Evolutionary conservation across 1,140 invertebrate species (phyloP), one percentile per base, ranked within the genome.

Genomic region (Drosophila saltans): DNA sequence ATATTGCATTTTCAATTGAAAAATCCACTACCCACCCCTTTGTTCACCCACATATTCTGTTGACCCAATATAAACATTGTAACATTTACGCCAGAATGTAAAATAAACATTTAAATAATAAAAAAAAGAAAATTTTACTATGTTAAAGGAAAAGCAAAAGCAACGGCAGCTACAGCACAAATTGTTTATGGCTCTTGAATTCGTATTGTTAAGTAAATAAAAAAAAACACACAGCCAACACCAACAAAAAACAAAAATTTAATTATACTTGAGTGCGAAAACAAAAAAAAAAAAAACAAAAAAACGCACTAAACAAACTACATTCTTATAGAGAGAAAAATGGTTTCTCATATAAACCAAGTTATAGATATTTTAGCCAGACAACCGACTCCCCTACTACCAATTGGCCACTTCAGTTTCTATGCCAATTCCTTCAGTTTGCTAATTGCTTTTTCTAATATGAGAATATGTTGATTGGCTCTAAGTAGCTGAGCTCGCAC

Each of bases 51-150:
- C 40, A 10, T 71, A 65, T 11, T 41, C 45, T 76, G 64, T 85
- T 85, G 66, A 64, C 33, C 60, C 78, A 85, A 81, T 75, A 85
- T 86, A 86, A 86, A 86, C 83, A 79, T 66, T 86, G 72, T 77
- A 76, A 82, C 55, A 79, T 70, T 73, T 70, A 75, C 41, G 72
- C 76, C 75, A 74, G 52, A 71, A 11, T 57, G 45, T 57, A 78
- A 82, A 78, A 69, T 79, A 79, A 76, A 72, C 66, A 79, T 41
- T 69, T 43, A 56, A 45, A 64, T 69, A 72, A 81, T 69, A 85
- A 79, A 69, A 58, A 58, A 58, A 56, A 75, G 56, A 65, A 57
- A 56, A 24, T 41, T 69, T 43, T 52, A 45, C 41, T 40, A n/a
- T 40, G 39, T 40, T 21, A n/a, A n/a, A 21, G 56, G 43, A 24